Conservation (phyloP, 1,140 invertebrate species). For the Ceratitis capitata region DNA sequence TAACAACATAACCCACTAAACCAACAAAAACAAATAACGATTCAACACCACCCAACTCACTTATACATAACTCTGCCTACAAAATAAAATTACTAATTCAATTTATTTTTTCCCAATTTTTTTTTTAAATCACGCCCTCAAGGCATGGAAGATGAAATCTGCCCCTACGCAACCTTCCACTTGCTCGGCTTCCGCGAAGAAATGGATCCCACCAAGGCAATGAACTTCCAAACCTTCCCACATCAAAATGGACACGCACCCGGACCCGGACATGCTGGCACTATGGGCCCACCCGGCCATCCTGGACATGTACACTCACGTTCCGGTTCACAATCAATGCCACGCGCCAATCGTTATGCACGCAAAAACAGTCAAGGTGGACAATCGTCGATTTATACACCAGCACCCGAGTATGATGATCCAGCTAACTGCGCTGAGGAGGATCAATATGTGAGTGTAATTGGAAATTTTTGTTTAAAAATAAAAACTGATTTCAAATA, state of each 20-base stretch:
- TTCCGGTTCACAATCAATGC: conserved; percentile 87
- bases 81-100: conserved; percentile 9
- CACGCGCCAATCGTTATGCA: conserved; percentile 78
- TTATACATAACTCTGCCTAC: neutral
- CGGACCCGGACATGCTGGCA: conserved; percentile 74
- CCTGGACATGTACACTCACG: conserved; percentile 80
- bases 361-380: conserved; percentile 73
- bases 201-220: conserved; percentile 89
- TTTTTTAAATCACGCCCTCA: conserved; percentile 42
- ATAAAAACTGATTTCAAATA: neutral
- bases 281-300: conserved; percentile 77
- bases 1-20: conserved; percentile 15
- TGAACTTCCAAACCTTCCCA: conserved; percentile 89
- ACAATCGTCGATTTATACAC: conserved; percentile 77
- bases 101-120: neutral
- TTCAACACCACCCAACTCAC: neutral
- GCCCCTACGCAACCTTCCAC: conserved; percentile 94
- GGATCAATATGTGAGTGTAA: conserved; percentile 76
- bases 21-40: conserved; percentile 6
- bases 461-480: neutral
- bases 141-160: conserved; percentile 95
- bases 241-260: conserved; percentile 76
- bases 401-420: conserved; percentile 87
- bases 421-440: conserved; percentile 88
- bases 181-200: conserved; percentile 92